Conservation (phyloP, 2,113 vertebrate species). For the Naja naja region DNA sequence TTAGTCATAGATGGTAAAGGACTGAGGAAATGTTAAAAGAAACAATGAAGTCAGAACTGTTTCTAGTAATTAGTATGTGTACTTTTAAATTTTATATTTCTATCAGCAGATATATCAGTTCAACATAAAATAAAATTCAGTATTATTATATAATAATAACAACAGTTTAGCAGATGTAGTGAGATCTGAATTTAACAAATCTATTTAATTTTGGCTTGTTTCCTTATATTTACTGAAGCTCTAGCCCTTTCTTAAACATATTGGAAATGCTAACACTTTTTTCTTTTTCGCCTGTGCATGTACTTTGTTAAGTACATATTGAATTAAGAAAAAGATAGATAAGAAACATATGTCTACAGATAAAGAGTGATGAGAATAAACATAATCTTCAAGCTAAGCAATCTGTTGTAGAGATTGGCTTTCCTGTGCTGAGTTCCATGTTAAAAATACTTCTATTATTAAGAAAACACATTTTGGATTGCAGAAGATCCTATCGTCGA, state of each 20-base stretch:
- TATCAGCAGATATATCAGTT: conserved; percentile 45
- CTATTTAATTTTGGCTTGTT: background rate
- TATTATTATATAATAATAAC: conserved; percentile 29
- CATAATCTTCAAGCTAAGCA: background rate
- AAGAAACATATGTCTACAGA: background rate
- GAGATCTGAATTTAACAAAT: background rate
- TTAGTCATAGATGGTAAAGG: conserved; percentile 41
- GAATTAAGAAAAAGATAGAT: background rate
- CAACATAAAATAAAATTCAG: conserved; percentile 39
- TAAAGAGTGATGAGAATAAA: background rate
- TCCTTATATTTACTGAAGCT: background rate
- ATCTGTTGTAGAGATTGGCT: background rate
- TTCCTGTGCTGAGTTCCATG: background rate
- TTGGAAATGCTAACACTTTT: background rate
- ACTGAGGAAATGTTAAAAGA: conserved; percentile 32
- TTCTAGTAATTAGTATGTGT: conserved; percentile 45
- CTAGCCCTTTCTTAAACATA: background rate
- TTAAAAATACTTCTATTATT: background rate
- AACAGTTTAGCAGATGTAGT: conserved; percentile 23
- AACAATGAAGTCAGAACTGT: conserved; percentile 36
- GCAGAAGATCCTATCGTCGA: background rate
- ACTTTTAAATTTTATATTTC: conserved; percentile 34
- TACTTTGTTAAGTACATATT: background rate
- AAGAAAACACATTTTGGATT: background rate
- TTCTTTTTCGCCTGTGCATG: background rate